Percentiles rank a stretch among this genome's conserved stretches.
These are phyloP conservation scores for Melanerpes aurifrons DNA, from an alignment of 2,113 vertebrate genomes.

Conservation along the genomic window DNA sequence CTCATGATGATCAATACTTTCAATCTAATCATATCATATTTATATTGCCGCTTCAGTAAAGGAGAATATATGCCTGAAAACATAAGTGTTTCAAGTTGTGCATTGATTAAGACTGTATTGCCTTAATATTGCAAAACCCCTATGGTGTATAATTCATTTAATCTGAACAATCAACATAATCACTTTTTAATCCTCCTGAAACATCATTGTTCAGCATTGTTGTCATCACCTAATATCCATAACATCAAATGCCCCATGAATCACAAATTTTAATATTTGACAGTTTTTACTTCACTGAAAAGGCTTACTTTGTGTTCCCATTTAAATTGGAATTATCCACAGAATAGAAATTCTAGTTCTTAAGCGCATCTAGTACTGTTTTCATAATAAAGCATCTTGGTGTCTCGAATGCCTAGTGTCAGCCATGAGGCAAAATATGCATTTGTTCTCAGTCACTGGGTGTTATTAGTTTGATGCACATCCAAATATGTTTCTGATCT, in stretches of 20 bases:
- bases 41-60: neutral
- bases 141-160: accelerated
- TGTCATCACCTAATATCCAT: neutral
- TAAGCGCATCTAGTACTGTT: accelerated
- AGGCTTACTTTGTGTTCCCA: neutral
- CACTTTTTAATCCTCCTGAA: neutral
- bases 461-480: neutral
- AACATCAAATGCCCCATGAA: neutral
- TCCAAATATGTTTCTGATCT: neutral
- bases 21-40: neutral
- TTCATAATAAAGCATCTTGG: neutral
- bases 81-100: neutral
- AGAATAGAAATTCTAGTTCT: neutral
- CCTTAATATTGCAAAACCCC: neutral
- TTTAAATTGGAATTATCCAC: neutral
- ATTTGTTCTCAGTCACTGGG: neutral
- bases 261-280: neutral
- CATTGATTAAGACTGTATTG: neutral
- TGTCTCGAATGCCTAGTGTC: neutral
- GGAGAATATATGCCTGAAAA: neutral
- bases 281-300: neutral
- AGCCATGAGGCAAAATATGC: neutral
- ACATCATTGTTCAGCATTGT: neutral
- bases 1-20: neutral
- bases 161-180: neutral